Percentiles rank a stretch among this genome's conserved stretches.
Conservation (phyloP, 2,888 invertebrate genomes). For the Clusia tigrina region DNA sequence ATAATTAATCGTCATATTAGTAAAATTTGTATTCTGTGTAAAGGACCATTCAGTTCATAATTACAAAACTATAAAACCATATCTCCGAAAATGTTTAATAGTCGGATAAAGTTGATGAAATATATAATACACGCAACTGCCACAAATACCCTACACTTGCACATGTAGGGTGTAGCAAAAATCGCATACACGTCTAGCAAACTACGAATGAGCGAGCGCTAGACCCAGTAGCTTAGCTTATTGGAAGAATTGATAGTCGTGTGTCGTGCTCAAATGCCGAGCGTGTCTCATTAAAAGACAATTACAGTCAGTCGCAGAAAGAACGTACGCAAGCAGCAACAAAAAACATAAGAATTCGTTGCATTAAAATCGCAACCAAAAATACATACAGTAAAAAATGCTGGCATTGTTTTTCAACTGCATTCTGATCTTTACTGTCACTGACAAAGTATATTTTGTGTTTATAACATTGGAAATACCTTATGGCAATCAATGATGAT, state of each 20-base stretch:
- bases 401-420: conserved; percentile 36
- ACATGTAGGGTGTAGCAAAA: too few species aligned
- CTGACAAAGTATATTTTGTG: not conserved
- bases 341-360: not conserved
- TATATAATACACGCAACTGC: too few species aligned
- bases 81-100: too few species aligned
- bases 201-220: not conserved
- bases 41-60: too few species aligned
- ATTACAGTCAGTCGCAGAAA: conserved; percentile 37
- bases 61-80: too few species aligned
- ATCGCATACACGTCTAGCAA: too few species aligned
- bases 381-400: conserved; percentile 38
- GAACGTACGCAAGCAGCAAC: not conserved
- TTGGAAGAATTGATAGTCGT: conserved; percentile 46
- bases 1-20: too few species aligned
- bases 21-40: too few species aligned
- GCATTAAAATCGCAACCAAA: conserved; percentile 16
- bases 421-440: conserved; percentile 1
- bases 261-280: conserved; percentile 53
- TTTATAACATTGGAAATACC: not conserved
- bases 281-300: conserved; percentile 58
- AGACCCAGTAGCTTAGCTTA: not conserved
- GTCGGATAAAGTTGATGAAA: too few species aligned
- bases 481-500: not conserved
- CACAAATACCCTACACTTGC: too few species aligned